Base-by-base conservation (phyloP, 1,140 invertebrate species). In the Ectropis grisescens region DNA sequence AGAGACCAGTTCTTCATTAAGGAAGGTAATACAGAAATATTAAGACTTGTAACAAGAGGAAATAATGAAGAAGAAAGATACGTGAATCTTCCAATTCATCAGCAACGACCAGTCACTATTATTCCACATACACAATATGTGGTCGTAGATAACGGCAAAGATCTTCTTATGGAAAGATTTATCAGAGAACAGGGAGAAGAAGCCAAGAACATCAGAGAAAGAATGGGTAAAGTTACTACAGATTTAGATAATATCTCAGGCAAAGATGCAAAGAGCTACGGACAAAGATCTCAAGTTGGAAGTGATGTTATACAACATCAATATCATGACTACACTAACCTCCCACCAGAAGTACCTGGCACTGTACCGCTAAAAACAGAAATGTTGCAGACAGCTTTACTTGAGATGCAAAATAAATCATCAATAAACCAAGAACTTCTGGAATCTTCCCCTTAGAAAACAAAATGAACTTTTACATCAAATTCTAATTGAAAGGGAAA, bases 21-120 rank as follows among this genome's bases (percentile, higher is more conserved):
- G 53, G 91, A 93, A 56, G 92, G 92, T 0, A 92, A 93, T 51
- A 89, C 91, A 1, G 92, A 93, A 80, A 91, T 94, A 30, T 71
- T 94, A 26, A 82, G 91, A 42, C 71, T 94, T n/a, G 88, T 93
- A 13, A 92, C 91, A 0, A 83, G 91, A 55, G 90, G 89, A 7
- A 84, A 87, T 39, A 84, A 85, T 40, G 88, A 90, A 45, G 82
- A 85, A 76, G 86, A 86, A 50, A 79, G 85, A 19, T 84, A 87
- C 44, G 85, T 87, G 5, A 86, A 86, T 53, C 60, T 86, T n/a
- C 83, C 86, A 10, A 44, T 81, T 22, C 69, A 71, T 33, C 76
- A 81, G 57, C 68, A 82, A 56, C 79, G 83, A 40, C 71, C 84
- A 44, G 41, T 83, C 0, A 82, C 82, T 5, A 60, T 87, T 15